Conservation (phyloP, 2,888 invertebrate species). For the Heliconius charithonia region DNA sequence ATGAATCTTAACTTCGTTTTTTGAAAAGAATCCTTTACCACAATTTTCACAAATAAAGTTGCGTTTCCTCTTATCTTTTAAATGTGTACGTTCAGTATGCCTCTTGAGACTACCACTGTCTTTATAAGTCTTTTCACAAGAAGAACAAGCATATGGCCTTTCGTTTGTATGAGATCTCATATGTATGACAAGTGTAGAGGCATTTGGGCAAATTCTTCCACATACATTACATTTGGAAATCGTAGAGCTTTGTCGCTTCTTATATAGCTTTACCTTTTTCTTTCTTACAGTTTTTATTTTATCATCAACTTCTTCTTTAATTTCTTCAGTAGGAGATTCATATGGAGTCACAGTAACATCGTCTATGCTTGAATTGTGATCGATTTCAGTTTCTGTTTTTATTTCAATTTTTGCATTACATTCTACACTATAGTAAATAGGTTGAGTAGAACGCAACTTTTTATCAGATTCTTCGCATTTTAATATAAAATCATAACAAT, state of each 20-base stretch:
- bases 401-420: conserved; percentile 55
- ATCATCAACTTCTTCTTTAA: conserved; percentile 18
- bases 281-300: neutral
- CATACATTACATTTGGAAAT: conserved; percentile 59
- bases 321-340: conserved; percentile 23
- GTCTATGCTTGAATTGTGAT: conserved; percentile 43
- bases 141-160: conserved; percentile 60
- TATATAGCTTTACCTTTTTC: conserved; percentile 23
- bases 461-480: conserved; percentile 67
- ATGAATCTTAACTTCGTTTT: conserved; percentile 65
- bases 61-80: conserved; percentile 55
- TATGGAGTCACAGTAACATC: conserved; percentile 45
- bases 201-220: conserved; percentile 57
- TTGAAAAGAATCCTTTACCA: conserved; percentile 70
- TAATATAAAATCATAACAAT: conserved; percentile 62
- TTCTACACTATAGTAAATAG: conserved; percentile 30
- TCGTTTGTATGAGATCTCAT: conserved; percentile 67
- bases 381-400: conserved; percentile 59
- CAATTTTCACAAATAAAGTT: conserved; percentile 72
- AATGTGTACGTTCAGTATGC: conserved; percentile 64
- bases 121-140: conserved; percentile 68
- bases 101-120: conserved; percentile 63
- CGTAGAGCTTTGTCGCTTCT: conserved; percentile 29
- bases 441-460: conserved; percentile 54
- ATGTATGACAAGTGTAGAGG: conserved; percentile 61